Evolutionary conservation across 2,113 vertebrate genomes (phyloP), one percentile per base, ranked within the genome.

Genomic region (Megaceryle torquata): DNA sequence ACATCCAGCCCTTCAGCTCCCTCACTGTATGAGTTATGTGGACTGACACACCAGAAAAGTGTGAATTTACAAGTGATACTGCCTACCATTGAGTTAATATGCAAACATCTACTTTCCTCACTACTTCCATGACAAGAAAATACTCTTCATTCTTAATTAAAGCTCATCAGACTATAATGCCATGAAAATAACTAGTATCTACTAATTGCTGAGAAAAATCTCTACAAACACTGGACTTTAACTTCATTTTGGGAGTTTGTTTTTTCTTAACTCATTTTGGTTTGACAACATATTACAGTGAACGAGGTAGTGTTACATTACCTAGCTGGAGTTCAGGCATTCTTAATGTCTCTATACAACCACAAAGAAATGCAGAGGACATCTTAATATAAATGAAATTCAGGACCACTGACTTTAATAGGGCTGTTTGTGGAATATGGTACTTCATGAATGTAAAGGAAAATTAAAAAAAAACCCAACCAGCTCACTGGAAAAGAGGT

Each of bases 1-100:
- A 43, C 14, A 61, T 86, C 69, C 43, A 95, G 28, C 41, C 86
- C 79, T 88, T 94, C 71, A 94, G 70, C 50, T 96, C 56, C 65
- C 82, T 96, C 85, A 33, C 61, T 5, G 1, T 85, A 7, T 28
- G 69, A 89, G 69, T 71, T 95, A 63, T 18, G 33, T 26, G 63
- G 78, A 54, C 72, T 89, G 86, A 95, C 33, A 78, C 17, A 14
- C 33, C 16, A 54, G 44, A 65, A 59, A 86, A 79, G 31, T 78
- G 77, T 46, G 22, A 68, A 91, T 81, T 83, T 91, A 60, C 69
- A 68, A 44, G 24, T 68, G 53, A 20, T 82, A 59, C 7, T 79
- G 65, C 86, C 67, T 82, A 65, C 33, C 64, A 57, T 46, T 5
- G 31, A 72, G 60, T 75, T 87, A 84, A 84, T 46, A 88, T 60